These are phyloP conservation scores for Apostichopus japonicus DNA, from an alignment of 35 echinoderm and acorn worm species.

Conservation along the genomic window DNA sequence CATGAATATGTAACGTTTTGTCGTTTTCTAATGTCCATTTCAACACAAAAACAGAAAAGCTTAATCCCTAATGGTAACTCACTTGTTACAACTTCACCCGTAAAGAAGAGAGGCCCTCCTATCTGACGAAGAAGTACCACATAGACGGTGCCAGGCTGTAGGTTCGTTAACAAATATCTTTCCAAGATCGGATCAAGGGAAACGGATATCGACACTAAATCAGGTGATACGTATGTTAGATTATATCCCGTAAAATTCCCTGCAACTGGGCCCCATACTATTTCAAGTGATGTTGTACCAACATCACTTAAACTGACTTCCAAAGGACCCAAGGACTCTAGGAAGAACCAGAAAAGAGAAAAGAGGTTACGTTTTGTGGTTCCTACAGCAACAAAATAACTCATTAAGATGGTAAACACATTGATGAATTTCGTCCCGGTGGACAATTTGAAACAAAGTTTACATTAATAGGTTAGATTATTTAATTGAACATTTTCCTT, in stretches of 20 bases:
- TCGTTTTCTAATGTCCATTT: too few relatives aligned
- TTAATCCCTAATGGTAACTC: neutral
- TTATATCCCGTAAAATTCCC: neutral
- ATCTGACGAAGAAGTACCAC: neutral
- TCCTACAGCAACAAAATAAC: too few relatives aligned
- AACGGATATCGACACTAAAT: neutral
- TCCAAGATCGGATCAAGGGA: neutral
- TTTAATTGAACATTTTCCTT: too few relatives aligned
- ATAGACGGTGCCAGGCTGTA: slow-evolving; percentile 20
- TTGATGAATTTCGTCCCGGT: too few relatives aligned
- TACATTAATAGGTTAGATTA: too few relatives aligned
- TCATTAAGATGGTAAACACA: too few relatives aligned
- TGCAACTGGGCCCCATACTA: neutral
- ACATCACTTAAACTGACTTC: slow-evolving; percentile 2
- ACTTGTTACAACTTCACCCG: slow-evolving; percentile 4
- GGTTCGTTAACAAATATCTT: neutral
- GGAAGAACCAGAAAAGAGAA: neutral
- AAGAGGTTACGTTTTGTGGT: too few relatives aligned
- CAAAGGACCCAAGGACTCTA: slow-evolving; percentile 6
- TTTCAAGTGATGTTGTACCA: neutral
- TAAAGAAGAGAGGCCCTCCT: neutral
- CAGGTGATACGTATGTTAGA: neutral
- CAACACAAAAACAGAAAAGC: too few relatives aligned
- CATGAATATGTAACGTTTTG: too few relatives aligned
- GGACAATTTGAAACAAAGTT: too few relatives aligned